Conservation (phyloP, 1,140 invertebrate genomes). For the Ganaspis sp. region DNA sequence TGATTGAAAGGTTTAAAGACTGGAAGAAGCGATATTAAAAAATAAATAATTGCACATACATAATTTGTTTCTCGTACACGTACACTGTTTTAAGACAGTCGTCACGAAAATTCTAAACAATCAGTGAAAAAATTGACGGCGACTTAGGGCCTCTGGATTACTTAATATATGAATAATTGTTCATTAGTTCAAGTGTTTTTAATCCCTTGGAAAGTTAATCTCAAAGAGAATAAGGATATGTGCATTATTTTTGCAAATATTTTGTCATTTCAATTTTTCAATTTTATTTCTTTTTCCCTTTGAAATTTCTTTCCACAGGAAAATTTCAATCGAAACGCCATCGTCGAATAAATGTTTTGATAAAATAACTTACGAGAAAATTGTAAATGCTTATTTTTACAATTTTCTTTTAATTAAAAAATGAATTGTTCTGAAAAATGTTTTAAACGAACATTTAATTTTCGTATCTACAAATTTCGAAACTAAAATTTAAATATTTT, state of each 20-base stretch:
- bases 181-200: constrained; percentile 32
- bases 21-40: constrained; percentile 17
- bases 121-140: constrained; percentile 49
- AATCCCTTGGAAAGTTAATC: constrained; percentile 30
- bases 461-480: no score
- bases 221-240: constrained; percentile 3
- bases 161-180: constrained; percentile 59
- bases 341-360: no score
- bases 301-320: background rate
- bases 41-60: constrained; percentile 31
- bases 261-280: no score
- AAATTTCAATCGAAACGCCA: no score
- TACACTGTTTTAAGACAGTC: constrained; percentile 29
- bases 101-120: constrained; percentile 46
- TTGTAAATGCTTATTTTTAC: no score
- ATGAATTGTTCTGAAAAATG: no score
- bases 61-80: background rate
- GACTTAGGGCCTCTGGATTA: constrained; percentile 65
- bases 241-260: no score
- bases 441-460: no score
- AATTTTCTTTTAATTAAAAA: no score
- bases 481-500: no score
- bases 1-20: constrained; percentile 8
- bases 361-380: no score
- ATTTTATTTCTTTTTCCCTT: background rate